Evolutionary conservation across 2,888 invertebrate genomes (phyloP), one percentile per base, ranked within the genome.

Genomic region (Terebella lapidaria): DNA sequence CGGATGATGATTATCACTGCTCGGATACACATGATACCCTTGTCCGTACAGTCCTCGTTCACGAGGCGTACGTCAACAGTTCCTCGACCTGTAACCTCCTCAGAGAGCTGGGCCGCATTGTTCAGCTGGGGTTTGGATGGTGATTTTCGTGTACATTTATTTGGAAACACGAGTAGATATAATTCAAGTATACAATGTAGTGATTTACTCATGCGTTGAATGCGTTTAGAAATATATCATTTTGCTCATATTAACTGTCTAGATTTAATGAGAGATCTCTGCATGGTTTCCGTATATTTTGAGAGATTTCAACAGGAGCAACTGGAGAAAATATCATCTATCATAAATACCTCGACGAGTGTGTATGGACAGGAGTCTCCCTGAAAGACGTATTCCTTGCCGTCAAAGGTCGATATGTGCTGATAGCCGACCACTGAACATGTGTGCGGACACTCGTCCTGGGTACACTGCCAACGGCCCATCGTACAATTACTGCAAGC

Each of bases 371-470:
- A 72, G 18, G 47, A 53, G 1, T 56, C 57, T 2, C 67, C 65
- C 10, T 62, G 56, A 49, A 72, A 70, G n/a, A 70, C 68, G 61
- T 70, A 72, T 25, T 64, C 54, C 2, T 68, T 58, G 22, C 74
- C 74, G 58, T 76, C 76, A 57, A 75, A 76, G 1, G 76, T 76
- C 18, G 62, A 66, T 28, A 74, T 58, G 52, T 75, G 73, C n/a
- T 71, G 67, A 49, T 70, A 57, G 18, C 72, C 72, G 51, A 71
- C 59, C 25, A 74, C 59, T 18, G 63, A 66, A 59, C 76, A 76
- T 3, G 68, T 68, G 26, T 70, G 61, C 1, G 73, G 67, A 54
- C 74, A 75, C 42, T 64, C 62, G 35, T 72, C 66, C 28, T 74
- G 62, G 1, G 72, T 67, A 56, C 76, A 76, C 18, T 63, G 27